Base-by-base conservation (phyloP, 1,140 invertebrate species). In the Bradynema listronoti region DNA sequence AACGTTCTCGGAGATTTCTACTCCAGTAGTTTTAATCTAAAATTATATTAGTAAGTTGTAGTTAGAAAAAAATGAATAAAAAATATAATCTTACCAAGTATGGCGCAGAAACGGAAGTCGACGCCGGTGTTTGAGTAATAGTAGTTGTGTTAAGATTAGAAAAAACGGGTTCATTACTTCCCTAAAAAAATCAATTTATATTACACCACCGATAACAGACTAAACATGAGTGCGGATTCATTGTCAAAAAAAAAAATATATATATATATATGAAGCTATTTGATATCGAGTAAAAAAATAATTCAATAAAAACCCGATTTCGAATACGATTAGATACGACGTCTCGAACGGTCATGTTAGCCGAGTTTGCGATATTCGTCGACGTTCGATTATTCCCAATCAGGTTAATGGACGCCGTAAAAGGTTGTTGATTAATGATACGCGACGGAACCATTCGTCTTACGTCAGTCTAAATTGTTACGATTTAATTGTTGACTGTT, bases 271-370 rank as follows among this genome's bases (percentile, higher is more conserved):
- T 19, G 36, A 39, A 19, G 11, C 19, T 39, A 39, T 11, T 39
- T 39, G 36, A 11, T 11, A 11, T 39, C 11, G 36, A 39, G 11
- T 39, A 39, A 11, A 11, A 39, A 39, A 39, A 39, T 39, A 11
- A 11, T 11, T 11, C 36, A 39, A 11, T 39, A 11, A 11, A 2
- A 9, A 50, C 47, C 47, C 34, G 29, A 19, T 27, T 59, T 5
- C 43, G 22, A 24, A 61, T 56, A 6, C 49, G 59, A 1, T 56
- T 16, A 19, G 59, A 49, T 27, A 61, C 33, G 27, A 61, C 59
- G n/a, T 61, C 59, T 33, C 59, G 34, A 11, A 61, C 59, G 42
- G 59, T 61, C 24, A 55, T 61, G 30, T 61, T 61, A 14, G 58
- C 32, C 14, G 36, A 32, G 14, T 16, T 22, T 27, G 56, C 11